Percentiles rank a stretch among this genome's conserved stretches.
phyloP scores from a whole-genome alignment of 2,888 invertebrate genomes.

The Tillus elongatus region DNA sequence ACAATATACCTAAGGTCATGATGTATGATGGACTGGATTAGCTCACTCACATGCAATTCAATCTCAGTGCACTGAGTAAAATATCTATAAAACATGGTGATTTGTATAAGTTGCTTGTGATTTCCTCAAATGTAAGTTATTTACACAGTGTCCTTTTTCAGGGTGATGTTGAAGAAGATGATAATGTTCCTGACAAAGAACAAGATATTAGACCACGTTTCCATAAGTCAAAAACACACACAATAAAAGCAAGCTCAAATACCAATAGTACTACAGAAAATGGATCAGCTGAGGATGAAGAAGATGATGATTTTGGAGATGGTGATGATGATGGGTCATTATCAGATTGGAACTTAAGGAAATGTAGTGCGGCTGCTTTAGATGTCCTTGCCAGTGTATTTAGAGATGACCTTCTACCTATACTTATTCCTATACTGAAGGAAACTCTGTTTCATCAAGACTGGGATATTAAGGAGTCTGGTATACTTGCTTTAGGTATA shows the following conservation, averaged over 20 bases:
- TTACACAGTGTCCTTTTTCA: slow-evolving; percentile 39
- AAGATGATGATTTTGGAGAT: slow-evolving; percentile 72
- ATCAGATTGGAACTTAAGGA: slow-evolving; percentile 96
- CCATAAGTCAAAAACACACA: slow-evolving; percentile 87
- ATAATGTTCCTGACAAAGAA: slow-evolving; percentile 92
- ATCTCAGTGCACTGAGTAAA: no score
- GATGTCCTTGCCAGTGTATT: slow-evolving; percentile 97
- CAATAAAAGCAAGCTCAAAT: slow-evolving; percentile 50
- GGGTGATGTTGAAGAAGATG: slow-evolving; percentile 96
- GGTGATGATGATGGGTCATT: slow-evolving; percentile 81
- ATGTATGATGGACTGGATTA: no score
- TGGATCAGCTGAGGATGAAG: slow-evolving; percentile 54
- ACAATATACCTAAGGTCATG: no score
- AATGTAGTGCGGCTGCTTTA: slow-evolving; percentile 96
- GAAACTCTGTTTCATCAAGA: slow-evolving; percentile 91
- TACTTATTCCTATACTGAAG: slow-evolving; percentile 90
- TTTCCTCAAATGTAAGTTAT: no score
- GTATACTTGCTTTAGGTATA: slow-evolving; percentile 66
- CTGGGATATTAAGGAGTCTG: slow-evolving; percentile 94
- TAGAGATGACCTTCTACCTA: slow-evolving; percentile 85
- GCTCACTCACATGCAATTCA: no score
- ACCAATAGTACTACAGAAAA: slow-evolving; percentile 39
- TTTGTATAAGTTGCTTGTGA: no score
- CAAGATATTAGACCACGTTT: slow-evolving; percentile 96
- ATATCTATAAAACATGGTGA: no score